Conservation (phyloP, 2,888 invertebrate species). For the Fissipunctia ypsillon region DNA sequence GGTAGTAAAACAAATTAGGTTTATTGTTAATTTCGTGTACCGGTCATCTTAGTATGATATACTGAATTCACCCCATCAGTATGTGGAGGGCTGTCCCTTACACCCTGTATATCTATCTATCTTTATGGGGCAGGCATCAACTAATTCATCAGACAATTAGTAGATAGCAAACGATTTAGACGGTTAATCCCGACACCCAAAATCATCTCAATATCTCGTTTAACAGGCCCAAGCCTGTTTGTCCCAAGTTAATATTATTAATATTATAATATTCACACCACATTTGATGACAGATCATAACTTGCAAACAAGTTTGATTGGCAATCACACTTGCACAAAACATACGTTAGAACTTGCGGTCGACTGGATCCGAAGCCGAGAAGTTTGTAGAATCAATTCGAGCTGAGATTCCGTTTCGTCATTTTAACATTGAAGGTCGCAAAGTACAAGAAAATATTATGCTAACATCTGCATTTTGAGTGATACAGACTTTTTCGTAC, state of each 20-base stretch:
- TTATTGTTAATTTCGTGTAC: no score
- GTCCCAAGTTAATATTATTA: conserved; percentile 46
- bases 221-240: conserved; percentile 28
- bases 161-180: neutral
- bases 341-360: conserved; percentile 55
- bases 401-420: conserved; percentile 21
- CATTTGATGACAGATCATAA: conserved; percentile 59
- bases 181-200: neutral
- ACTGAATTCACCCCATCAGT: no score
- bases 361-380: conserved; percentile 35
- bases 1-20: no score
- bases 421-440: conserved; percentile 21
- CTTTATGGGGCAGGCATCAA: no score
- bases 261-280: conserved; percentile 55
- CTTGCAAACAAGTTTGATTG: conserved; percentile 72
- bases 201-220: conserved; percentile 23
- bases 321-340: conserved; percentile 74
- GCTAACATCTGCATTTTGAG: neutral
- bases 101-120: no score
- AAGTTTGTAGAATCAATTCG: conserved; percentile 51
- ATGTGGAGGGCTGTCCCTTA: no score
- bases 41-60: no score
- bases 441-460: neutral
- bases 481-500: neutral
- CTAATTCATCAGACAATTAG: no score